Evolutionary conservation across 2,888 invertebrate genomes (phyloP), one percentile per base, ranked within the genome.

Genomic region (Rhopalosiphum nymphaeae): DNA sequence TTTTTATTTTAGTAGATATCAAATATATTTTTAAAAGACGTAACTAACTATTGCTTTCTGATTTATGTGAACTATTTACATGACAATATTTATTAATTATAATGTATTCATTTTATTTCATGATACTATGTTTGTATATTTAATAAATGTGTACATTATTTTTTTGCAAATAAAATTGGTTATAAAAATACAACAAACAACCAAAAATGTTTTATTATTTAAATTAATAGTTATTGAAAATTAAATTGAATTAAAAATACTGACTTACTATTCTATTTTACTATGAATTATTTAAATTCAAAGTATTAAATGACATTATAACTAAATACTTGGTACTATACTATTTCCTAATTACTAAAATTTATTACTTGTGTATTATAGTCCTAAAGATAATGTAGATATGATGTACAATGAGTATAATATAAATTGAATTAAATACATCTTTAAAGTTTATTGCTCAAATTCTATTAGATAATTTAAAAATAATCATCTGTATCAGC

Each of bases 71-170:
- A 53, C 49, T 53, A 84, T 42, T 49, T 84, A 91, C 42, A 36
- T 16, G 21, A 21, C 25, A 90, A 89, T 90, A 67, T 29, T 89
- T 57, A 36, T 26, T 36, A 26, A 78, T 78, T 78, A 78, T 53
- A 78, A 78, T 91, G 56, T 89, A 57, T 57, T 57, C 89, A 89
- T 89, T 89, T 57, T 91, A 67, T 44, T 91, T 78, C 21, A 29
- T n/a, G 21, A 87, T 87, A n/a, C 36, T 87, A 9, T 87, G 78
- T 91, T 36, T 78, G 25, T 91, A n/a, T 87, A 87, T 91, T 91
- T 36, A 90, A 16, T 78, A 26, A 91, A 91, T 78, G n/a, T 91
- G 26, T 78, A 67, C 21, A 49, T 78, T n/a, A 78, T 91, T 78
- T 49, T 67, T 44, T 36, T 91, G n/a, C 25, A 49, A 36, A 67